These are phyloP conservation scores for Deilephila elpenor DNA, from an alignment of 2,888 invertebrate species.

Conservation along the genomic window DNA sequence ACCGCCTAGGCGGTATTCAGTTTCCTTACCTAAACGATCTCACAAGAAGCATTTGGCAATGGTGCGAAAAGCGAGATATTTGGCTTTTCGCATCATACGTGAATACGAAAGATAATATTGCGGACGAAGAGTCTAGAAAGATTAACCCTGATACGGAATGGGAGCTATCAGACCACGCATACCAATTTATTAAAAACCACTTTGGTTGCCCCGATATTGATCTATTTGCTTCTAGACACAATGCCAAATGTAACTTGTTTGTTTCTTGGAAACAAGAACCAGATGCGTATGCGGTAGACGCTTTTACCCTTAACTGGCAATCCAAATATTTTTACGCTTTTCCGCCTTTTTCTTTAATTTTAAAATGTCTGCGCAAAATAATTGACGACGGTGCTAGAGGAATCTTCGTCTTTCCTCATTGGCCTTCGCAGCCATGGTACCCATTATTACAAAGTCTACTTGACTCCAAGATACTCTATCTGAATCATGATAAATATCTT, in stretches of 20 bases:
- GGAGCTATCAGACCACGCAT: not conserved
- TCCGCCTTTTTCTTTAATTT: not conserved
- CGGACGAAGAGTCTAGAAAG: not conserved
- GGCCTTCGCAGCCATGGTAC: slow-evolving; percentile 1
- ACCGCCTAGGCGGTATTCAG: not conserved
- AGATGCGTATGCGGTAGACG: not conserved
- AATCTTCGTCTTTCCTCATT: not conserved
- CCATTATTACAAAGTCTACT: not conserved
- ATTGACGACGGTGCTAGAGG: not conserved
- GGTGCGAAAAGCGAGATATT: not conserved
- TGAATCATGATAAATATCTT: slow-evolving; percentile 35
- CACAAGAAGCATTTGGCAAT: not conserved
- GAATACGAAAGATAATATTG: not conserved
- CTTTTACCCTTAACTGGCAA: not conserved
- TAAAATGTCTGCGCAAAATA: slow-evolving; percentile 4
- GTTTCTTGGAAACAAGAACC: slow-evolving; percentile 14
- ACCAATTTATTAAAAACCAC: not conserved
- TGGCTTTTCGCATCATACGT: not conserved
- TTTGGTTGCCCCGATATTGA: not conserved
- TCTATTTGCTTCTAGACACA: not conserved
- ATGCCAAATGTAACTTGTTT: not conserved
- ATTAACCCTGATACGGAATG: slow-evolving; percentile 1
- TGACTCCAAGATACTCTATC: slow-evolving; percentile 30
- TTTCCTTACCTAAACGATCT: not conserved
- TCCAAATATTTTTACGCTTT: not conserved